Evolutionary conservation across 2,888 invertebrate species (phyloP), one percentile per base, ranked within the genome.

Genomic region (Falcaria lacertinaria): DNA sequence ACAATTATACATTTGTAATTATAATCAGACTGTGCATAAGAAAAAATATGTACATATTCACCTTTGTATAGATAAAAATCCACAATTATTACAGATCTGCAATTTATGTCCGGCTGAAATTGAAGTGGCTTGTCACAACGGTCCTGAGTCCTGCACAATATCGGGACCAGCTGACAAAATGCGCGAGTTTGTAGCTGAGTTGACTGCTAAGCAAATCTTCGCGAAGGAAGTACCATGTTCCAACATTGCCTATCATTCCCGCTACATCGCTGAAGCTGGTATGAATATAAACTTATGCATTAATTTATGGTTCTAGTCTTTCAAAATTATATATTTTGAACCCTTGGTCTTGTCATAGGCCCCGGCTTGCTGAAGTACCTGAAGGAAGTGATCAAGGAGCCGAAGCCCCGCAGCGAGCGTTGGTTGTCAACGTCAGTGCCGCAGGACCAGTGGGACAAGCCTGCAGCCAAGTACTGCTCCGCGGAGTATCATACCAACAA

Each of bases 341-440:
- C n/a, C n/a, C n/a, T n/a, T 33, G 33, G 22, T 19, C 19, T 19
- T 19, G 36, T 16, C 41, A 5, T 35, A 81, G 81, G 80, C 15
- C 78, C 80, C 1, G 64, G 54, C 2, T 56, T 96, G 13, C 64
- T 92, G 2, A 80, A 91, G 36, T 90, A 92, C 48, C 72, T 95
- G 40, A 90, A 85, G 4, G 79, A 91, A 60, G 90, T 93, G 0
- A 93, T 94, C 15, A 90, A 90, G 0, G 60, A 88, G 0, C 93
- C 94, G 0, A 94, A 92, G 60, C 74, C 80, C 0, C 90, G 97
- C 17, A 93, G 94, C 1, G 57, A 83, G 0, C 92, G 93, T 43
- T 98, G 98, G 98, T 74, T 97, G 2, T 96, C 96, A 41, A 93
- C 96, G 0, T 97, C 97, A 1, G 92, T 96, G 2, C 94, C 95